Conservation (phyloP, 2,888 invertebrate genomes). For the Pterostichus madidus region DNA sequence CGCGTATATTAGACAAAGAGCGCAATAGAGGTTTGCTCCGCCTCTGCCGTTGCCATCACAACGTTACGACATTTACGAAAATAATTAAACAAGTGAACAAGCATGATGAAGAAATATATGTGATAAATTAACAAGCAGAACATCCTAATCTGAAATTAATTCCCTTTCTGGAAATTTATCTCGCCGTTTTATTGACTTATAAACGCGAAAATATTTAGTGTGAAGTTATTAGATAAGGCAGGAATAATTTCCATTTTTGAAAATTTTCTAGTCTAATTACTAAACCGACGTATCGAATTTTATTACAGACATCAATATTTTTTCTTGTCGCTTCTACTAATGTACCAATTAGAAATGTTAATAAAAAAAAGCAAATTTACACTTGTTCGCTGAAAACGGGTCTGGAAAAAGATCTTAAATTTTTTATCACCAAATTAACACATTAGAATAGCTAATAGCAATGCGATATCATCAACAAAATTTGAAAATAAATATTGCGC, state of each 20-base stretch:
- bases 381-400: slow-evolving; percentile 14
- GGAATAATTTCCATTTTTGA: too few relatives aligned
- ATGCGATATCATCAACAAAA: slow-evolving; percentile 16
- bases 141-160: slow-evolving; percentile 40
- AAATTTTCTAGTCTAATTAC: not conserved
- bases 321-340: slow-evolving; percentile 1
- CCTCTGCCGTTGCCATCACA: slow-evolving; percentile 38
- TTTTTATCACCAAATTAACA: slow-evolving; percentile 38
- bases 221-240: not conserved
- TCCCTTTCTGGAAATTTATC: slow-evolving; percentile 25
- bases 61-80: slow-evolving; percentile 52
- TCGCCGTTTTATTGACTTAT: slow-evolving; percentile 20
- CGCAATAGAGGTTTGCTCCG: not conserved
- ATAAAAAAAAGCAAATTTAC: slow-evolving; percentile 36
- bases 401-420: slow-evolving; percentile 17
- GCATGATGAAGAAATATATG: slow-evolving; percentile 52
- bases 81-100: slow-evolving; percentile 54
- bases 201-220: slow-evolving; percentile 2
- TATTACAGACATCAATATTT: not conserved
- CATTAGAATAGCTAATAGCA: slow-evolving; percentile 43
- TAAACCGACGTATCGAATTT: too few relatives aligned
- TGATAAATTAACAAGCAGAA: slow-evolving; percentile 43
- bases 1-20: slow-evolving; percentile 27
- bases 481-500: slow-evolving; percentile 31
- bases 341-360: slow-evolving; percentile 37